Conservation (phyloP, 2,888 invertebrate genomes). For the Diarsia dahlii region DNA sequence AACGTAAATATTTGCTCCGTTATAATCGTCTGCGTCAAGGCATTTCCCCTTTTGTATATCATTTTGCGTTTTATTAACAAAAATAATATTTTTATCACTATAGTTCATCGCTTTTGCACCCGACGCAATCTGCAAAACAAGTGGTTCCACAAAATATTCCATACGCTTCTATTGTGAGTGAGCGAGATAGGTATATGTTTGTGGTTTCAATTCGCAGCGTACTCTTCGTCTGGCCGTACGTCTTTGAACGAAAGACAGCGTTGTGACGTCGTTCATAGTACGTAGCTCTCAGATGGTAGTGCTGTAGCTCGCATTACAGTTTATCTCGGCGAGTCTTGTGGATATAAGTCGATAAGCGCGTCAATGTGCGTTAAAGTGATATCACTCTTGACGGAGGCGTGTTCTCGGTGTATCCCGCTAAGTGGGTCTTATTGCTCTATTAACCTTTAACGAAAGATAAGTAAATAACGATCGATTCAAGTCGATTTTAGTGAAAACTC, state of each 20-base stretch:
- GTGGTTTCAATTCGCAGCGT: slow-evolving; percentile 78
- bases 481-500: slow-evolving; percentile 66
- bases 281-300: slow-evolving; percentile 90
- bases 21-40: slow-evolving; percentile 35
- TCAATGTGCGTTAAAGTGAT: slow-evolving; percentile 85
- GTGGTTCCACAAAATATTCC: slow-evolving; percentile 89
- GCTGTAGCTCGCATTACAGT: slow-evolving; percentile 86
- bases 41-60: slow-evolving; percentile 55
- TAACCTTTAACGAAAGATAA: slow-evolving; percentile 76
- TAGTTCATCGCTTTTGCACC: slow-evolving; percentile 82
- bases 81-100: slow-evolving; percentile 71
- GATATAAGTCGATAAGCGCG: slow-evolving; percentile 87
- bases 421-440: slow-evolving; percentile 75
- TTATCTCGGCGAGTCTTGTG: slow-evolving; percentile 83
- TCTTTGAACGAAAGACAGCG: slow-evolving; percentile 82
- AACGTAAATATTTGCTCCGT: slow-evolving; percentile 22
- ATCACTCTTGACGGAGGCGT: slow-evolving; percentile 86
- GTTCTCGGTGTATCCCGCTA: slow-evolving; percentile 77
- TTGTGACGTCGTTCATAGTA: slow-evolving; percentile 89
- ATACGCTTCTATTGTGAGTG: slow-evolving; percentile 87
- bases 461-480: slow-evolving; percentile 67
- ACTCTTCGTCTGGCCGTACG: slow-evolving; percentile 82
- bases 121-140: slow-evolving; percentile 89
- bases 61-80: slow-evolving; percentile 49
- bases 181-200: slow-evolving; percentile 82